phyloP scores from a whole-genome alignment of 1,140 invertebrate species.

The Drosophila bipectinata region DNA sequence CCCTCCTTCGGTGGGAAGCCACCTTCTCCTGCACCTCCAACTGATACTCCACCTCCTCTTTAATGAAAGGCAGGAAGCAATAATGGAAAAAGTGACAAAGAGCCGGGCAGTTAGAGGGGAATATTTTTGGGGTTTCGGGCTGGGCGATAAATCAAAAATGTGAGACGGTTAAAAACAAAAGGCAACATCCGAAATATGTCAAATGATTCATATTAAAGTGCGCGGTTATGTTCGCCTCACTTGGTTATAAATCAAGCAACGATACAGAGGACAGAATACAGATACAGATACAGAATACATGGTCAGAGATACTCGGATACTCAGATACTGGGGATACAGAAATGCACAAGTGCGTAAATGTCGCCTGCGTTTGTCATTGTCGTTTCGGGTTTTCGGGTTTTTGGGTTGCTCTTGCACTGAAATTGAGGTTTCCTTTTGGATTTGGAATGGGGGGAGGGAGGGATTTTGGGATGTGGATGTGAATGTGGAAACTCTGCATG shows the following conservation, averaged over 20 bases:
- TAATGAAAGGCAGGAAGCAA: slow-evolving; percentile 56
- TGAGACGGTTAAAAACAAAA: slow-evolving; percentile 61
- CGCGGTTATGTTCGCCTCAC: slow-evolving; percentile 49
- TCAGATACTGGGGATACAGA: background rate
- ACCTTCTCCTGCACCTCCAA: no score
- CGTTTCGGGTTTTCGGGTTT: slow-evolving; percentile 15
- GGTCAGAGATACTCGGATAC: background rate
- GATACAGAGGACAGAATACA: slow-evolving; percentile 12
- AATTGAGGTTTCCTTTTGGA: slow-evolving; percentile 20
- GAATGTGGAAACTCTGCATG: background rate
- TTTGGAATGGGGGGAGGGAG: background rate
- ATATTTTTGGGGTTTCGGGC: background rate
- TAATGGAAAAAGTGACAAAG: slow-evolving; percentile 12
- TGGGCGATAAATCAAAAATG: slow-evolving; percentile 68
- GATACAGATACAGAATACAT: slow-evolving; percentile 44
- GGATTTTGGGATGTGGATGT: background rate
- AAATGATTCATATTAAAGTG: slow-evolving; percentile 81
- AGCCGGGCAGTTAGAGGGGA: background rate
- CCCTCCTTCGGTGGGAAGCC: slow-evolving; percentile 17
- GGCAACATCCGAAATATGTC: slow-evolving; percentile 64
- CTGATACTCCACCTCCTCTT: background rate
- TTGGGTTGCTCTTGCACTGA: slow-evolving; percentile 12
- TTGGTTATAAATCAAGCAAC: slow-evolving; percentile 65
- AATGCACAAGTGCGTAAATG: slow-evolving; percentile 38
- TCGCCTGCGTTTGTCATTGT: slow-evolving; percentile 46